Conservation (phyloP, 2,888 invertebrate species). For the Phortica magna region DNA sequence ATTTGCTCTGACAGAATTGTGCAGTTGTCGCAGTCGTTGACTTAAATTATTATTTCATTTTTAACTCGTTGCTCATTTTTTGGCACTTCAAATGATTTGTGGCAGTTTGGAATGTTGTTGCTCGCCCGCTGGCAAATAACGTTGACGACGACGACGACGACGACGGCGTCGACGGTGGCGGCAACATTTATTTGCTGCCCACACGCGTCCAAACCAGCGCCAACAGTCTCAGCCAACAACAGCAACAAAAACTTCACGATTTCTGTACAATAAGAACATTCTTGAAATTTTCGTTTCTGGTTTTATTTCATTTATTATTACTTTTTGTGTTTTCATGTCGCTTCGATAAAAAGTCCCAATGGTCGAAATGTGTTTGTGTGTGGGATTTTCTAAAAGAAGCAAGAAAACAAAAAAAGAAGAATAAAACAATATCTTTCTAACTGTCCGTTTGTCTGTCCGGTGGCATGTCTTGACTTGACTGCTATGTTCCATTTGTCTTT, state of each 20-base stretch:
- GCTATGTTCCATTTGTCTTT: too few species aligned
- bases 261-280: conserved; percentile 21
- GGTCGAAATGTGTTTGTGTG: conserved; percentile 23
- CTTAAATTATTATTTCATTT: conserved; percentile 30
- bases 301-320: conserved; percentile 64
- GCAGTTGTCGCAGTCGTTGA: not conserved
- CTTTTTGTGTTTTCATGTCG: not conserved
- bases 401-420: too few species aligned
- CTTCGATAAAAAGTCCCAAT: not conserved
- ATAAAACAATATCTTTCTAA: not conserved
- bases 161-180: not conserved
- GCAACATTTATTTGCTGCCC: conserved; percentile 57
- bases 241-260: conserved; percentile 4
- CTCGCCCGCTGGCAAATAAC: conserved; percentile 12
- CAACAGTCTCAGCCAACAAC: not conserved
- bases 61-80: conserved; percentile 43
- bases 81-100: conserved; percentile 71
- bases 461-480: conserved; percentile 8
- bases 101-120: conserved; percentile 57
- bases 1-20: not conserved
- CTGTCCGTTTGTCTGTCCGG: conserved; percentile 22
- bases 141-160: not conserved
- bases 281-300: conserved; percentile 64
- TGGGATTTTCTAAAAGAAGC: not conserved
- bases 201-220: conserved; percentile 47